phyloP scores from a whole-genome alignment of 2,888 invertebrate genomes.

The Malacosoma neustria region DNA sequence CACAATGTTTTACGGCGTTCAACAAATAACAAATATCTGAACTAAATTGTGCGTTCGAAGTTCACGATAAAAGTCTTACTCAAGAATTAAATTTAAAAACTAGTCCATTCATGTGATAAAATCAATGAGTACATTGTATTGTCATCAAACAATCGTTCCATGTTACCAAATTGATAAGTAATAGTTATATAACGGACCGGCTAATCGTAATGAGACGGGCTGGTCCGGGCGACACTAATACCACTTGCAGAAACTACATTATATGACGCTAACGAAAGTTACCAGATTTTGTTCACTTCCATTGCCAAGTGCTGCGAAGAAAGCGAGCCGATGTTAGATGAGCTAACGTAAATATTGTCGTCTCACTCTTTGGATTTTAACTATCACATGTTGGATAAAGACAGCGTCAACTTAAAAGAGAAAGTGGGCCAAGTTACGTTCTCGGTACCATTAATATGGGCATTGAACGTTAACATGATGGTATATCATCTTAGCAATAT shows the following conservation, averaged over 20 bases:
- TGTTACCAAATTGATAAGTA: constrained; percentile 43
- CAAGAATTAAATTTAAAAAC: neutral
- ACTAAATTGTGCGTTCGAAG: too few relatives aligned
- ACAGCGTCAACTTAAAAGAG: constrained; percentile 66
- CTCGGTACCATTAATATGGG: constrained; percentile 68
- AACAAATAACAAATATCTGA: too few relatives aligned
- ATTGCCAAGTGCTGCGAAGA: constrained; percentile 72
- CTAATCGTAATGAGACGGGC: constrained; percentile 43
- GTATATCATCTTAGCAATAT: constrained; percentile 38
- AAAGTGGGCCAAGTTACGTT: constrained; percentile 74
- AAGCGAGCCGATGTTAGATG: constrained; percentile 58
- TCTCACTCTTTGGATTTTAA: constrained; percentile 43
- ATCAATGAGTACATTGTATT: constrained; percentile 4
- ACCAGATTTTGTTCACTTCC: constrained; percentile 66
- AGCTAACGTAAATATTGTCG: constrained; percentile 40
- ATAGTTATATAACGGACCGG: constrained; percentile 45
- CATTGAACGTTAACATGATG: constrained; percentile 68
- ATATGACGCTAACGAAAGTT: constrained; percentile 62
- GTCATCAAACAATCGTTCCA: constrained; percentile 19
- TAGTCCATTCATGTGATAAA: neutral
- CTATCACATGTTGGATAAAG: constrained; percentile 42
- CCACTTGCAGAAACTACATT: constrained; percentile 35
- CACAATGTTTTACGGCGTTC: too few relatives aligned
- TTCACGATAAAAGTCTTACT: neutral
- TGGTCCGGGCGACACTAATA: constrained; percentile 26